Base-by-base conservation (phyloP, 2,113 vertebrate species). In the Rutilus rutilus region DNA sequence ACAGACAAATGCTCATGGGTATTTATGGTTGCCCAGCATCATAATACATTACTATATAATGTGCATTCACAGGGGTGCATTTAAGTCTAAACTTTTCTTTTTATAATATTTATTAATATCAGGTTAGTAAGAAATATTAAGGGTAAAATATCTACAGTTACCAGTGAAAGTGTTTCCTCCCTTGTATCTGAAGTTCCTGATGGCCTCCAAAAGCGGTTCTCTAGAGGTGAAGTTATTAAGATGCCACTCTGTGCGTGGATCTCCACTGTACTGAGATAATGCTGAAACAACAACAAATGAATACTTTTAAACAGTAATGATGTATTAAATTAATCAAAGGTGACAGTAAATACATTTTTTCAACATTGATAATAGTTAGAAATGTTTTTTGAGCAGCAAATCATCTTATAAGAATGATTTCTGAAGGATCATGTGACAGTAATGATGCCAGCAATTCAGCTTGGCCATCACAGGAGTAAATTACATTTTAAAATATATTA, bases 121-220 rank as follows among this genome's bases (percentile, higher is more conserved):
- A 77, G 27, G 25, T 30, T 45, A 12, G 9, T 52, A 30, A 52
- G 25, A 8, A 77, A 54, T 54, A 75, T 50, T 50, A 25, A 75
- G 6, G 2, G 12, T 27, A n/a, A 15, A 27, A 27, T 76, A 39
- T 39, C 17, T 23, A 30, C 30, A 30, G 15, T 76, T 90, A 97
- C 97, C 98, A 93, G 97, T 99, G 39, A 98, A 97, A 0, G 97
- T 98, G 95, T 98, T 99, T 62, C 98, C 97, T 1, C 97, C 97
- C 73, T 96, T 98, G 89, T 98, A 99, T 60, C 91, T 92, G 87
- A 99, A 88, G 64, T 89, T 95, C 69, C 91, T 95, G 0, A 98
- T 17, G 0, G 96, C 97, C 1, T 96, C 96, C 88, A 98, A 85
- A 65, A 99, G 91, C 88, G 97, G 94, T 0, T 96, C 94, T 92